These are phyloP conservation scores for Pseudonaja textilis DNA, from an alignment of 2,113 vertebrate species.

Conservation along the genomic window DNA sequence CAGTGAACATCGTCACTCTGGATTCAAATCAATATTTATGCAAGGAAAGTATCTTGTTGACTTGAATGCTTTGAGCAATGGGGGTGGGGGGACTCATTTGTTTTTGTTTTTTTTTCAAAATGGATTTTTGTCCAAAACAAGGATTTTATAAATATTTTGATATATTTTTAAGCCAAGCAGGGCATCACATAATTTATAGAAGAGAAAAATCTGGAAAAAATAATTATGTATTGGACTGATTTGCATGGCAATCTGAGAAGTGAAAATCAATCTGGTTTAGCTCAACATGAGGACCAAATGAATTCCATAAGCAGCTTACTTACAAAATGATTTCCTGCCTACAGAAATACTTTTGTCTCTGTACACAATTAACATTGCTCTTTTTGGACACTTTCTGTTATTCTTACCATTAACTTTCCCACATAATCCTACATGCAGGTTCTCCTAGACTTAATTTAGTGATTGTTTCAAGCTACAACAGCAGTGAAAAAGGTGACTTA, in stretches of 20 bases:
- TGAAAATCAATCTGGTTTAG: not conserved
- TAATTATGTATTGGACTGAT: not conserved
- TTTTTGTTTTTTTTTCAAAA: not conserved
- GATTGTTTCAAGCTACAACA: not conserved
- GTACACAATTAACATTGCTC: constrained; percentile 41
- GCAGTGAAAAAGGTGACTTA: not conserved
- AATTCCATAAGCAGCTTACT: not conserved
- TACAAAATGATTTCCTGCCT: constrained; percentile 8
- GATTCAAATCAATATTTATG: not conserved
- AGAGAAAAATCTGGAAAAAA: not conserved
- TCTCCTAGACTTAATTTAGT: not conserved
- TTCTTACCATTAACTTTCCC: constrained; percentile 40
- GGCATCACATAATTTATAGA: not conserved
- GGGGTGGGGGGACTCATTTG: not conserved
- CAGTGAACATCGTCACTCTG: not conserved
- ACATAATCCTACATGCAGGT: constrained; percentile 34
- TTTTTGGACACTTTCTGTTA: constrained; percentile 36
- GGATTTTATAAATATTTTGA: not conserved
- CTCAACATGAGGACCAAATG: not conserved
- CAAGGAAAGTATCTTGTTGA: not conserved
- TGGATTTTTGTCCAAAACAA: not conserved
- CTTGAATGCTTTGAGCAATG: not conserved
- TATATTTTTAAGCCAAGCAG: not conserved
- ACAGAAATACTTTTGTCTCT: constrained; percentile 37
- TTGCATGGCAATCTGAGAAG: not conserved